Evolutionary conservation across 2,888 invertebrate genomes (phyloP).

Genomic region (Gortyna flavago): DNA sequence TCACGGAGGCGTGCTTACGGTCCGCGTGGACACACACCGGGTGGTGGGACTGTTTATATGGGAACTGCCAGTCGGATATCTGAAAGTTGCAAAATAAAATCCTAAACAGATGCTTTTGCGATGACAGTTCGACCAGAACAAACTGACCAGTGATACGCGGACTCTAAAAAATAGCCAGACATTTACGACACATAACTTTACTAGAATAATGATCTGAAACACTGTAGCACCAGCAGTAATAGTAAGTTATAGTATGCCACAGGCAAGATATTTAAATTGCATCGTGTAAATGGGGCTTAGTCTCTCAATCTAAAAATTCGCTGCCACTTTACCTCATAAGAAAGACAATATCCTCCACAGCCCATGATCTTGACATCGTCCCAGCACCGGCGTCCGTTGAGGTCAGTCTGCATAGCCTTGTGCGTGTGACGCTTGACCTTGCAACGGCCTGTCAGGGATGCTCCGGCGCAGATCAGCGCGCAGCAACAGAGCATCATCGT

Average conservation of each 20-base stretch:
- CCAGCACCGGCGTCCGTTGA: slow-evolving; percentile 93
- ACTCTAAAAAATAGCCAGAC: neutral
- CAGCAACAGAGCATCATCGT: slow-evolving; percentile 73
- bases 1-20: slow-evolving; percentile 91
- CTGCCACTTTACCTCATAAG: slow-evolving; percentile 92
- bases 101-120: neutral
- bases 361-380: slow-evolving; percentile 94
- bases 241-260: neutral
- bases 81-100: neutral
- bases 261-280: neutral
- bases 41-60: slow-evolving; percentile 95
- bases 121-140: too few relatives aligned
- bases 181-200: neutral
- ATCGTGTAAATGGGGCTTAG: neutral
- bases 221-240: neutral
- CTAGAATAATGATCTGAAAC: neutral
- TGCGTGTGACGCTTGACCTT: slow-evolving; percentile 80
- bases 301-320: neutral
- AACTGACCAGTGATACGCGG: too few relatives aligned
- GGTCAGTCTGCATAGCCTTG: slow-evolving; percentile 86
- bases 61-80: slow-evolving; percentile 96
- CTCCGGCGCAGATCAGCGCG: slow-evolving; percentile 69
- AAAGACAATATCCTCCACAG: slow-evolving; percentile 96
- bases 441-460: slow-evolving; percentile 75
- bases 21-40: slow-evolving; percentile 96